Base-by-base conservation (phyloP, 2,797 vertebrate species). In the Ctenopoma kingsleyae region DNA sequence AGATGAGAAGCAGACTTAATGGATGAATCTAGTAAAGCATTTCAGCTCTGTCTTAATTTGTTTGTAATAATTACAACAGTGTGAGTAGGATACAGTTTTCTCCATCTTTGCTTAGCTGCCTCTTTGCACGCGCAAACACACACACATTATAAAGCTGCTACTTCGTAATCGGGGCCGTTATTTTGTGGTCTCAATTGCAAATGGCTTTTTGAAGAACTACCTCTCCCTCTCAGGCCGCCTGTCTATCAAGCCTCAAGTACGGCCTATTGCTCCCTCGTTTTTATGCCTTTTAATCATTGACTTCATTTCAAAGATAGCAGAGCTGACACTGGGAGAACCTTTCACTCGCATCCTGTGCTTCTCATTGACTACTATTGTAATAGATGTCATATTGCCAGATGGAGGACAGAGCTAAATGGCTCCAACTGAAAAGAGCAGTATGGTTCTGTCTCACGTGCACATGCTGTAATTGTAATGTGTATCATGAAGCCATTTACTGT, bases 301-400 rank as follows among this genome's bases (percentile, higher is more conserved):
- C 78, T 78, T 76, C 46, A 54, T 85, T 88, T 83, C 76, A 63
- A 58, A 79, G 70, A 75, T 74, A 80, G 77, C 35, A 60, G 52
- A 75, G 81, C 73, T 81, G 87, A 83, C 67, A 74, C 67, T 83
- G 62, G 71, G 46, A 61, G 63, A 81, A 84, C 69, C 71, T 85
- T 83, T 77, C 50, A 54, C 36, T 76, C 69, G 61, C 74, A 43
- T 81, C 77, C 64, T 74, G 71, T 49, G 78, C 79, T 73, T 86
- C 61, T 61, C 81, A 69, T 70, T 70, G 82, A 71, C 65, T 72
- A n/a, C 59, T 25, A 75, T 85, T 89, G 85, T 85, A 87, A 89
- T 82, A 68, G 85, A 85, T 88, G 86, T 79, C 69, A 87, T 76
- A 56, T 61, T 67, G 72, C 74, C 80, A 77, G 49, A 74, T 60